Base-by-base conservation (phyloP, 1,140 invertebrate species). In the Bombus cullumanus region DNA sequence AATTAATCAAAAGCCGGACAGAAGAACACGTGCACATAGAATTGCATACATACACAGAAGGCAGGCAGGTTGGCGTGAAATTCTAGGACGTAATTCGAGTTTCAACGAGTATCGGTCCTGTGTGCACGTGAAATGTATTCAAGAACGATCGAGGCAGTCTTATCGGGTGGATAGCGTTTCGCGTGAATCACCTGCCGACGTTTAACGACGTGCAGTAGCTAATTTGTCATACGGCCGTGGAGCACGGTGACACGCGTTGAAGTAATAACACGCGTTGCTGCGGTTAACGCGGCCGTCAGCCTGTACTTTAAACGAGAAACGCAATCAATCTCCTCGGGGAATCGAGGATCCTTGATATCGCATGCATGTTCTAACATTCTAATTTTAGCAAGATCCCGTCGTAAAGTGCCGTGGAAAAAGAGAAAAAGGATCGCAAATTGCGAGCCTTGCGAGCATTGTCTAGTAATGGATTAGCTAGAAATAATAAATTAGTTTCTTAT, bases 171-270 rank as follows among this genome's bases (percentile, higher is more conserved):
- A 86, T 89, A 89, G 77, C 81, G 72, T 90, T 90, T 90, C 89
- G 72, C 89, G 89, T 90, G 88, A 90, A 90, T 90, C 89, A 90
- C 86, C 86, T 86, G 89, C 28, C 71, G 86, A 90, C 89, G 80
- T 90, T 90, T 90, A 90, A 90, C 89, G 86, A 90, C 80, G 68
- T 76, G 59, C 79, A 81, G 89, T 83, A 86, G 89, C 86, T 87
- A 90, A 87, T 90, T 90, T 90, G 89, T 90, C 86, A 90, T 90
- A 90, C 86, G 83, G 89, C 77, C 64, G 57, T 64, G 78, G 64
- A 66, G 81, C 88, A 83, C 73, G 43, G 81, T 86, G 88, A 89
- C 88, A 89, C 73, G 88, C 85, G 86, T 89, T 89, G 86, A 89
- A 89, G 88, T 81, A 90, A 90, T 90, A 87, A 90, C 79, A 87